Conservation (phyloP, 2,797 vertebrate species). For the Dromococcyx pavoninus region DNA sequence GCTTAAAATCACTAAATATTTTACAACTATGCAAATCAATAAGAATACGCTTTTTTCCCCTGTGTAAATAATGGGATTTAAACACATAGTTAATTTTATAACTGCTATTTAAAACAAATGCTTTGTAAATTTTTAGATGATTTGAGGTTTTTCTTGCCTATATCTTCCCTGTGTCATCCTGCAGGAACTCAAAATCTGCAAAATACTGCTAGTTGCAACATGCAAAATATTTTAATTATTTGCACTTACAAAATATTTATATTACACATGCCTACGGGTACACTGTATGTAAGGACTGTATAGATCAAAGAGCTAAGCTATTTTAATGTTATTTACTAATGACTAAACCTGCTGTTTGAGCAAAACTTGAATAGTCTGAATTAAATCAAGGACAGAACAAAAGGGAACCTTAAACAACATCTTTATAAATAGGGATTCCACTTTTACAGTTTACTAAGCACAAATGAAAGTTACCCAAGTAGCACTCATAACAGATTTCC, state of each 20-base stretch:
- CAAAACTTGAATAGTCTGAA: constrained; percentile 42
- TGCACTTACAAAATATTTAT: constrained; percentile 45
- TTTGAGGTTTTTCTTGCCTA: not conserved
- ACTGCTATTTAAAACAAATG: not conserved
- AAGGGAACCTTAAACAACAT: constrained; percentile 15
- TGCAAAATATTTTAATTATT: constrained; percentile 52
- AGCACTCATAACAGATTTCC: constrained; percentile 30
- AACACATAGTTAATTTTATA: not conserved
- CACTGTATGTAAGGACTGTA: not conserved
- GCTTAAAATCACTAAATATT: not conserved
- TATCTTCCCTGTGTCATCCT: not conserved
- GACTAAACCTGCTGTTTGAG: constrained; percentile 62
- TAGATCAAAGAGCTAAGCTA: constrained; percentile 32
- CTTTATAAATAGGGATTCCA: constrained; percentile 24
- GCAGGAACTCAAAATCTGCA: not conserved
- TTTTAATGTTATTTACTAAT: constrained; percentile 43
- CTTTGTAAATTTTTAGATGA: constrained; percentile 9
- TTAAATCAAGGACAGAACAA: constrained; percentile 49
- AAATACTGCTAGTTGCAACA: constrained; percentile 42
- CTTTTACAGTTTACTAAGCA: constrained; percentile 45
- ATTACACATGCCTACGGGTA: constrained; percentile 7
- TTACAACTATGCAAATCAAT: not conserved
- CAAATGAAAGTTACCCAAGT: constrained; percentile 32
- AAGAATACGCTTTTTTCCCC: not conserved
- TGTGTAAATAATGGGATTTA: not conserved